These are phyloP conservation scores for Oryzias curvinotus DNA, from an alignment of 2,113 vertebrate genomes.

Conservation along the genomic window DNA sequence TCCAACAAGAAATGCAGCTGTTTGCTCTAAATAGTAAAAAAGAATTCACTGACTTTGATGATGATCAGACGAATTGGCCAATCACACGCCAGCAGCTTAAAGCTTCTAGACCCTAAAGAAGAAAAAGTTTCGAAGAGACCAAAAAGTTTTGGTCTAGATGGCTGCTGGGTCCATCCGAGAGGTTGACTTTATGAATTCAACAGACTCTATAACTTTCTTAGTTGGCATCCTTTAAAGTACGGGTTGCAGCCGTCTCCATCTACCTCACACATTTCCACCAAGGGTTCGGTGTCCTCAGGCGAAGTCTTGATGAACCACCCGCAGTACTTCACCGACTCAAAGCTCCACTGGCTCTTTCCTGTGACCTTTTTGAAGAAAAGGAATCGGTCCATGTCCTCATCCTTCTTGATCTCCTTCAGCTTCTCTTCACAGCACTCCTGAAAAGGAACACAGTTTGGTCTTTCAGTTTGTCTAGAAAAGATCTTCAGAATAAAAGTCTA, in stretches of 20 bases:
- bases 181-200: too few species aligned
- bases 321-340: constrained; percentile 57
- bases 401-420: not conserved
- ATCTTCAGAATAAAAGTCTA: too few species aligned
- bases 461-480: not conserved
- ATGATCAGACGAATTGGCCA: too few species aligned
- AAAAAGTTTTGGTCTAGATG: too few species aligned
- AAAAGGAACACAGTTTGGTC: not conserved
- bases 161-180: too few species aligned
- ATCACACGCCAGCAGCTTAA: too few species aligned
- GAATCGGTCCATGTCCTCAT: constrained; percentile 38
- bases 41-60: too few species aligned
- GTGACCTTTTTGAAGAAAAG: constrained; percentile 50
- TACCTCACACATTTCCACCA: constrained; percentile 45
- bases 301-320: constrained; percentile 71
- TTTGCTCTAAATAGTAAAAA: not conserved
- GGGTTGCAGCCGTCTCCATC: accelerated
- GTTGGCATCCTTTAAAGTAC: constrained; percentile 21
- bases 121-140: too few species aligned
- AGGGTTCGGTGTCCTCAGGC: not conserved
- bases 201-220: too few species aligned
- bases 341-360: not conserved
- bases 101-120: too few species aligned
- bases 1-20: not conserved
- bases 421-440: constrained; percentile 30